A percentile compares a stretch with the other conserved stretches of the same genome.
Evolutionary conservation across 2,113 vertebrate genomes (phyloP).

Genomic region (Formicarius rufipectus): DNA sequence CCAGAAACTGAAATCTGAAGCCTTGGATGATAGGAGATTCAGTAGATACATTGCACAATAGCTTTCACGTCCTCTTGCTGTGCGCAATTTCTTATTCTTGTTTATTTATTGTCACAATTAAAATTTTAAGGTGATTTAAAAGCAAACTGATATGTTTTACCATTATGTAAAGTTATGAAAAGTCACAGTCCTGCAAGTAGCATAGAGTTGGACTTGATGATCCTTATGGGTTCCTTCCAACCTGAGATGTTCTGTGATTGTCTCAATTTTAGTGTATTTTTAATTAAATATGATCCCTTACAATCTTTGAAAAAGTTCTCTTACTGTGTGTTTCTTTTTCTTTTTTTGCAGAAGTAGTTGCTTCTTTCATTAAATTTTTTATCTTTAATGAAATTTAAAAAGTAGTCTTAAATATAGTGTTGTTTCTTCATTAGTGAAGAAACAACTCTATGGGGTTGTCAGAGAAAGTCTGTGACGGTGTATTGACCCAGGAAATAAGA

Average conservation of each 20-base stretch:
- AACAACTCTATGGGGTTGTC: background rate
- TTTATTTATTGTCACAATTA: conserved; percentile 16
- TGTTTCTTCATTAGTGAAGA: background rate
- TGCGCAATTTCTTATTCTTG: background rate
- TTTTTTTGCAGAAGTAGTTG: background rate
- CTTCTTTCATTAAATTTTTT: background rate
- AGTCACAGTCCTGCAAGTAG: background rate
- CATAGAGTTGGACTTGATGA: background rate
- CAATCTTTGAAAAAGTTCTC: background rate
- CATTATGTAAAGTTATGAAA: background rate
- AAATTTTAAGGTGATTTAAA: background rate
- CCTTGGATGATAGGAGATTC: background rate
- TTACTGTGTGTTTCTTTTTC: background rate
- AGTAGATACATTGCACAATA: background rate
- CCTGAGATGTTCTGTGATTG: accelerated
- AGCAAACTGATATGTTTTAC: background rate
- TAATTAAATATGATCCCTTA: background rate
- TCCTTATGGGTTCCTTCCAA: background rate
- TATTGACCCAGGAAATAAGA: background rate
- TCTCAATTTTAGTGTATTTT: background rate
- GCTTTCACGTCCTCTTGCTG: background rate
- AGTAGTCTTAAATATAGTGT: background rate
- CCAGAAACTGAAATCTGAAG: conserved; percentile 64
- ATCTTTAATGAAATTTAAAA: background rate
- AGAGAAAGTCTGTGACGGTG: background rate